A percentile compares a stretch with the other conserved stretches of the same genome.
Conservation (phyloP, 1,140 invertebrate species). For the Rhopalosiphum maidis region DNA sequence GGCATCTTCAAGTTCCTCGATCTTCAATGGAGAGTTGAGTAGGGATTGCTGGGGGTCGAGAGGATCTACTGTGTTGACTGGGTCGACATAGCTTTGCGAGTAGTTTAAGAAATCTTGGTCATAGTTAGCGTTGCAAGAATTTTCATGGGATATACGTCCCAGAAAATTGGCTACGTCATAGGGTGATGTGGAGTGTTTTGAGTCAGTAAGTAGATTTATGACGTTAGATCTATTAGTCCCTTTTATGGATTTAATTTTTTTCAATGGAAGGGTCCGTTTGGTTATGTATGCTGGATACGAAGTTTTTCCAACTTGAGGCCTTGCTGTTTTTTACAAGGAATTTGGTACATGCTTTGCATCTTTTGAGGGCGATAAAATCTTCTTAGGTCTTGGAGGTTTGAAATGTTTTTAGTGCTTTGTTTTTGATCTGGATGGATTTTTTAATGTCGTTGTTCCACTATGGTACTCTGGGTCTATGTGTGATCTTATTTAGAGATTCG, state of each 20-base stretch:
- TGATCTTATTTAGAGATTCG: too few species aligned
- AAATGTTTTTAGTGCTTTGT: background rate
- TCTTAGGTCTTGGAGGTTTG: background rate
- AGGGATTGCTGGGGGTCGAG: background rate
- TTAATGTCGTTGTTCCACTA: background rate
- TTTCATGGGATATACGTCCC: background rate
- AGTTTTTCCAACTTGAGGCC: background rate
- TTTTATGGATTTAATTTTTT: conserved; percentile 21
- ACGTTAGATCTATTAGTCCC: background rate
- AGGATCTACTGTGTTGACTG: background rate
- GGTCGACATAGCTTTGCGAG: background rate
- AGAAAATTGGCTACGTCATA: conserved; percentile 4
- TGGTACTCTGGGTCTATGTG: background rate
- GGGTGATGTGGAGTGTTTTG: background rate
- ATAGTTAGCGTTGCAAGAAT: background rate
- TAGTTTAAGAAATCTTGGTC: background rate
- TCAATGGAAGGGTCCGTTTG: background rate
- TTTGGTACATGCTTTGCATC: background rate
- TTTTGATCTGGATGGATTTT: conserved; percentile 5
- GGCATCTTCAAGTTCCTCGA: too few species aligned
- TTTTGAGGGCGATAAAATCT: background rate
- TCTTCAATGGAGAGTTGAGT: background rate
- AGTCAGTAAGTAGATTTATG: background rate
- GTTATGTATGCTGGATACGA: background rate
- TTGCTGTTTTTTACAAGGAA: background rate